Evolutionary conservation across 1,140 invertebrate genomes (phyloP), one percentile per base, ranked within the genome.

Genomic region (Micrasema minimum): DNA sequence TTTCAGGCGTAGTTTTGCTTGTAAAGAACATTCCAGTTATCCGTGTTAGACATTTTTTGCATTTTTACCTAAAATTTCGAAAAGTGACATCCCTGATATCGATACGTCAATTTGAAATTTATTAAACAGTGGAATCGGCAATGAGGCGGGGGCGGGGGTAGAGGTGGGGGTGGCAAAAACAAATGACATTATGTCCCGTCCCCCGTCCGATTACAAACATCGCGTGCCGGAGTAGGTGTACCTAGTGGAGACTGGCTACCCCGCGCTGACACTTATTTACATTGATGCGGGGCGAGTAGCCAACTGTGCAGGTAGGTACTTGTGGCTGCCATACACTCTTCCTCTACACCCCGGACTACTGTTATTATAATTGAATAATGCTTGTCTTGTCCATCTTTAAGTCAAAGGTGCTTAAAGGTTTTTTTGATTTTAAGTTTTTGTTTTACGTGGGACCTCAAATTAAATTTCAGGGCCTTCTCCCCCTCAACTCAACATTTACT

Each of bases 311-410:
- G 37, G 5, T 5, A 22, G 18, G 50, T 37, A 57, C 53, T 37
- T 31, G 26, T 57, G 12, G 53, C 18, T 18, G 18, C 50, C 22
- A n/a, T n/a, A n/a, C n/a, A n/a, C n/a, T n/a, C n/a, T n/a, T n/a
- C n/a, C n/a, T n/a, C n/a, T n/a, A n/a, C n/a, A n/a, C n/a, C n/a
- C n/a, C n/a, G n/a, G n/a, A n/a, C n/a, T n/a, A n/a, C n/a, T n/a
- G n/a, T n/a, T n/a, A 57, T 37, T 37, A 18, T 57, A 57, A 57
- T 57, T 57, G 53, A 57, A 57, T 57, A 57, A 57, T 57, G 50
- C 18, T 22, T n/a, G n/a, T n/a, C 53, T 57, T n/a, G 31, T 35
- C 53, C 16, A 14, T 57, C 53, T 57, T 37, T 57, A 37, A 37
- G 12, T 5, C 23, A 1, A 0, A 1, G 31, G n/a, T 57, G 35